Evolutionary conservation across 2,113 vertebrate species (phyloP).

Genomic region (Sitta europaea): DNA sequence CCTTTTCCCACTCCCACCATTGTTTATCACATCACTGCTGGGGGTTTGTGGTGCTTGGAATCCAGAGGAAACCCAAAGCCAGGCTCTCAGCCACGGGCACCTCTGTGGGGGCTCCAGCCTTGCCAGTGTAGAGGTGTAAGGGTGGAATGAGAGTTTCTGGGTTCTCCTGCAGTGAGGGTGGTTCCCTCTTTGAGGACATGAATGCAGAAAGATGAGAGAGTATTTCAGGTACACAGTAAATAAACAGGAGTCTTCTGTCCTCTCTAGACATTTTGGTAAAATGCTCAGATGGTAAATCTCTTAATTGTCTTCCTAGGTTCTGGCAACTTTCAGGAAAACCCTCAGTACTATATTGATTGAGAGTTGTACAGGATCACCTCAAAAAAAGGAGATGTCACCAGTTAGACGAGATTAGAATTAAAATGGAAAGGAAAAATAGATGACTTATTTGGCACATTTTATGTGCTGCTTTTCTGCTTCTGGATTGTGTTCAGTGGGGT

Average conservation of each 20-base stretch:
- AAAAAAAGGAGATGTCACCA: not conserved
- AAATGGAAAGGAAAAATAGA: not conserved
- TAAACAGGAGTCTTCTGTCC: not conserved
- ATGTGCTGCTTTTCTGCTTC: not conserved
- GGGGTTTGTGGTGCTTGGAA: not conserved
- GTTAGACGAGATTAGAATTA: not conserved
- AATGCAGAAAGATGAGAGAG: not conserved
- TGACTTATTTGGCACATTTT: not conserved
- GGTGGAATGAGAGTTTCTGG: not conserved
- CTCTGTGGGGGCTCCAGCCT: not conserved
- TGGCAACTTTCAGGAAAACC: not conserved
- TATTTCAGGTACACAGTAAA: not conserved
- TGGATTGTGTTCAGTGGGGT: not conserved
- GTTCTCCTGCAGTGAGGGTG: not conserved
- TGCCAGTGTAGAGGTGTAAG: not conserved
- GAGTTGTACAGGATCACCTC: not conserved
- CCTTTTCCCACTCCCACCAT: not conserved
- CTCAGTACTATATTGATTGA: not conserved
- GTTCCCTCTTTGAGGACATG: not conserved
- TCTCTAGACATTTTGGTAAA: not conserved
- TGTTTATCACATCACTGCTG: not conserved
- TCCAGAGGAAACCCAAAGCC: not conserved
- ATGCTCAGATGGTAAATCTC: not conserved
- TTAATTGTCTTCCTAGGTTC: not conserved
- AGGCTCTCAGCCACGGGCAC: fast-evolving